Conservation (phyloP, 2,888 invertebrate genomes). For the Agrochola circellaris region DNA sequence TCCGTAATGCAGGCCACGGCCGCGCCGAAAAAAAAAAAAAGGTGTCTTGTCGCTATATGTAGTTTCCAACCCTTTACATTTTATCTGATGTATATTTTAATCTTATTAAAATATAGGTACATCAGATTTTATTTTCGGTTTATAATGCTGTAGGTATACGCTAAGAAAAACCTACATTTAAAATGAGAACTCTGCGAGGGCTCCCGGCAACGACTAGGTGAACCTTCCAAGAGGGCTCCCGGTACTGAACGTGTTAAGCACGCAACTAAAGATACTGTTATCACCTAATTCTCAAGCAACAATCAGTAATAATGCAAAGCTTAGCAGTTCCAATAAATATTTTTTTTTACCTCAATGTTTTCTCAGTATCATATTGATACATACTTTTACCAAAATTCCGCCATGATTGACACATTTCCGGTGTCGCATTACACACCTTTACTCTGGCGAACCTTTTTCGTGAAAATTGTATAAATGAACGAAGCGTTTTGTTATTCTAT, state of each 20-base stretch:
- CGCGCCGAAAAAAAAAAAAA: too few relatives aligned
- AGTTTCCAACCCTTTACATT: too few relatives aligned
- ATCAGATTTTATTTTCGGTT: too few relatives aligned
- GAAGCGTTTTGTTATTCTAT: slow-evolving; percentile 22
- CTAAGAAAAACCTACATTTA: too few relatives aligned
- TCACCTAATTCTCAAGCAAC: slow-evolving; percentile 1
- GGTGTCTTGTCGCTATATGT: too few relatives aligned
- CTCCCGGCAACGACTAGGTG: too few relatives aligned
- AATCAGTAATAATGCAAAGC: not conserved
- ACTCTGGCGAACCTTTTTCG: slow-evolving; percentile 33
- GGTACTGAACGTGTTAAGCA: not conserved
- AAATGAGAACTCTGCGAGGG: too few relatives aligned
- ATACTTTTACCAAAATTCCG: slow-evolving; percentile 5
- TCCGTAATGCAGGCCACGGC: slow-evolving; percentile 54
- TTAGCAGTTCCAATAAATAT: not conserved
- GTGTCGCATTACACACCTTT: slow-evolving; percentile 55
- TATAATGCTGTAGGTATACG: too few relatives aligned
- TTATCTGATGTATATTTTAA: too few relatives aligned
- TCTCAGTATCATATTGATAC: slow-evolving; percentile 20
- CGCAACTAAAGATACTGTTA: not conserved
- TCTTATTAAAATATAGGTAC: too few relatives aligned
- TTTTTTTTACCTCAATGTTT: not conserved
- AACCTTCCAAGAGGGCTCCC: too few relatives aligned
- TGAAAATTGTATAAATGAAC: slow-evolving; percentile 32
- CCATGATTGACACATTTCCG: slow-evolving; percentile 53